A percentile compares a stretch with the other conserved stretches of the same genome.
Conservation (phyloP, 2,113 vertebrate genomes). For the Aviceda subcristata region DNA sequence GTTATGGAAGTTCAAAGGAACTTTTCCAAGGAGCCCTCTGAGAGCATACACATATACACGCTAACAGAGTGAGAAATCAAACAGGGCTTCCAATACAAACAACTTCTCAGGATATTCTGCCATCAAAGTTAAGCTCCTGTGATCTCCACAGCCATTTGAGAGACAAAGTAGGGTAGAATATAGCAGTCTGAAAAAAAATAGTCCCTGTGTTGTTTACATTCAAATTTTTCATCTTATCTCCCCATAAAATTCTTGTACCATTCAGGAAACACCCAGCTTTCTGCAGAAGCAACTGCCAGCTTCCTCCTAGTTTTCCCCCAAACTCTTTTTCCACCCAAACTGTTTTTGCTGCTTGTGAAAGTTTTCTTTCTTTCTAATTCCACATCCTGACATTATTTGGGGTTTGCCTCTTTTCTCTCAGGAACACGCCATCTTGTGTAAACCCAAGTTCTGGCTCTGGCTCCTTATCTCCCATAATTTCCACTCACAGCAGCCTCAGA, state of each 20-base stretch:
- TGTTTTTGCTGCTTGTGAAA: background rate
- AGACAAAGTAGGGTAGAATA: background rate
- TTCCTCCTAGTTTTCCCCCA: background rate
- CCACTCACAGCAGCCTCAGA: background rate
- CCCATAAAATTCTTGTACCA: background rate
- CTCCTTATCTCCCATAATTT: background rate
- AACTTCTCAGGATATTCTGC: background rate
- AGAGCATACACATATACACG: background rate
- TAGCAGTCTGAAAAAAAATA: background rate
- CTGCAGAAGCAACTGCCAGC: background rate
- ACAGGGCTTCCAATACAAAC: background rate
- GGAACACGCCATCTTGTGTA: background rate
- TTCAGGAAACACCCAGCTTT: background rate
- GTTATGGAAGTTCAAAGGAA: background rate
- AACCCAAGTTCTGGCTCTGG: background rate
- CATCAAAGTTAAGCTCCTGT: background rate
- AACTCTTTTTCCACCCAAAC: background rate
- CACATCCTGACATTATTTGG: background rate
- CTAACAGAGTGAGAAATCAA: slow-evolving; percentile 8
- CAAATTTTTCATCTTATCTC: background rate
- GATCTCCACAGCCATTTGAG: background rate
- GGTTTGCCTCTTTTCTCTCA: background rate
- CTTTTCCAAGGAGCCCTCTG: background rate
- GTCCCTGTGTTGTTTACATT: background rate
- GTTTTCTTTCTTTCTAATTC: background rate